Base-by-base conservation (phyloP, 2,113 vertebrate genomes). In the Archocentrus centrarchus region DNA sequence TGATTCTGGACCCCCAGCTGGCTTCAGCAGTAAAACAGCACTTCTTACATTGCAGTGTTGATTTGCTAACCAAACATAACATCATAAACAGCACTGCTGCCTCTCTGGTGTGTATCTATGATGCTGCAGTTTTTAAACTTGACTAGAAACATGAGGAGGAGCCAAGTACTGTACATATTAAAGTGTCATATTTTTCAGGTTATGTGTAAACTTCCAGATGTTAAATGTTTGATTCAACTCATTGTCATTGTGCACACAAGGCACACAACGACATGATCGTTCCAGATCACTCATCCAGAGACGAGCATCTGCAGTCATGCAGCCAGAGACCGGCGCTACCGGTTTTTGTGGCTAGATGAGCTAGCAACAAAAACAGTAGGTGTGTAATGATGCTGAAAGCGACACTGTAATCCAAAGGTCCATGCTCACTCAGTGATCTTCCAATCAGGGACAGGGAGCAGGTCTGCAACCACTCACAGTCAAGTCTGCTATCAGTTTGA, bases 1-100 rank as follows among this genome's bases (percentile, higher is more conserved):
- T 73, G 66, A 53, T 20, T 73, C 66, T 73, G 66, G 27, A 53
- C 44, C 66, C 66, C 44, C 66, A 32, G 53, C 24, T 73, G 44
- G 44, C 66, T 32, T 4, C 47, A 11, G 47, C 18, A 73, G 27
- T 30, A 53, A 27, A 70, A 70, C 7, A 70, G 44, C 18, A 15
- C 66, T 53, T 73, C 1, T 4, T 73, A 53, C 47, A 20, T 14
- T 32, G 68, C 8, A 32, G 44, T 32, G 66, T 35, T 70, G 27
- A 39, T 27, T 63, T 15, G 3, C 20, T 64, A 35, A 60, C 27
- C 47, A 57, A 63, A 60, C 30, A 39, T 68, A 18, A 47, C 24
- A 18, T 6, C 6, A 13, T 3, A 4, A 50, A 58, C 1, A 35
- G 13, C n/a, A 50, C 27, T 73, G 58, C 58, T 39, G 30, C 30